Conservation (phyloP, 1,140 invertebrate genomes). For the Euglossa dilemma region DNA sequence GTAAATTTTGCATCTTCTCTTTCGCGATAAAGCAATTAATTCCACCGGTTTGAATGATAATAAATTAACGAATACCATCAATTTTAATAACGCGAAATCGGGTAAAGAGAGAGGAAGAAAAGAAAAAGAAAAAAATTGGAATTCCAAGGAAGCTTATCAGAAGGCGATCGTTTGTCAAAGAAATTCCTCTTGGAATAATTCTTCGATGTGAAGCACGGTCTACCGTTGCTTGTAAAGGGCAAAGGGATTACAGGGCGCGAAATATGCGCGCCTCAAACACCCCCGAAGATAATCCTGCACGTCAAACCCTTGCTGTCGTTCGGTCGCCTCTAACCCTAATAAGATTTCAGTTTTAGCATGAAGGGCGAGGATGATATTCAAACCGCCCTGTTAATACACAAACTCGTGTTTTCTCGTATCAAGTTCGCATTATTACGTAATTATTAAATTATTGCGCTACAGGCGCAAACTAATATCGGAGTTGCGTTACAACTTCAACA, state of each 20-base stretch:
- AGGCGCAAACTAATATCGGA: constrained; percentile 31
- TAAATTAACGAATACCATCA: too few species aligned
- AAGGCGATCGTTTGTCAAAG: not conserved
- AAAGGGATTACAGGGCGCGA: not conserved
- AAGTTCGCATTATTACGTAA: constrained; percentile 30
- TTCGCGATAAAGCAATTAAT: too few species aligned
- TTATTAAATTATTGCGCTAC: constrained; percentile 37
- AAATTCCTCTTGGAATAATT: not conserved
- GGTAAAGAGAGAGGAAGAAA: too few species aligned
- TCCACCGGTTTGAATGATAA: too few species aligned
- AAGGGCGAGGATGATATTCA: not conserved
- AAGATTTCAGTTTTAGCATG: not conserved
- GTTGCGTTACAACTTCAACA: constrained; percentile 26
- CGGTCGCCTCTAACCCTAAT: not conserved
- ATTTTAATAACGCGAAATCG: too few species aligned
- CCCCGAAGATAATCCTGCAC: not conserved
- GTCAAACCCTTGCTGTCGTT: not conserved
- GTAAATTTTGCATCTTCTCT: too few species aligned
- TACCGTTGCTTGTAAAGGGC: not conserved
- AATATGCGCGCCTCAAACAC: too few species aligned
- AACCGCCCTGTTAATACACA: not conserved
- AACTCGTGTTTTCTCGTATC: not conserved
- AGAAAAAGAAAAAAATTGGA: too few species aligned
- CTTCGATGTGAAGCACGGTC: not conserved
- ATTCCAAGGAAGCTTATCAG: too few species aligned